These are phyloP conservation scores for Embidobia sp. DNA, from an alignment of 2,888 invertebrate species.

Conservation along the genomic window DNA sequence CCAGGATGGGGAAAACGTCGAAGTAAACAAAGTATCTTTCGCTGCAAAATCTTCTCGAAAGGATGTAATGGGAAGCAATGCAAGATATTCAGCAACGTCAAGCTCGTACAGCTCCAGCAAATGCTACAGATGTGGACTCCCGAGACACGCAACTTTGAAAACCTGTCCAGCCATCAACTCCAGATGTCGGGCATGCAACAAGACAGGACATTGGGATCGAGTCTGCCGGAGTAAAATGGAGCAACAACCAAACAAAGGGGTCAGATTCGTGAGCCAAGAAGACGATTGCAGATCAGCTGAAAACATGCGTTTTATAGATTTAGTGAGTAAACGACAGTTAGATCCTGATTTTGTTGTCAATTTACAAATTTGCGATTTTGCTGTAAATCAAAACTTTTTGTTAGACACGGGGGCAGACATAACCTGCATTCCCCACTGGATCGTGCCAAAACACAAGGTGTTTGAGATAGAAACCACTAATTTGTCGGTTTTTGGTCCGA, in stretches of 20 bases:
- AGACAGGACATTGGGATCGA: constrained; percentile 65
- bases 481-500: constrained; percentile 47
- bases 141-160: constrained; percentile 5
- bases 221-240: constrained; percentile 59
- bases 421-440: constrained; percentile 34
- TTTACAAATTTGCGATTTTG: neutral
- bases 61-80: too few relatives aligned
- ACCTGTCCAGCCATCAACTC: constrained; percentile 63
- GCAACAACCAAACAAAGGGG: constrained; percentile 18
- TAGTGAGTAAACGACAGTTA: constrained; percentile 6
- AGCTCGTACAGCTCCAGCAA: too few relatives aligned
- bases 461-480: constrained; percentile 36
- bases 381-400: constrained; percentile 29
- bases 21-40: neutral
- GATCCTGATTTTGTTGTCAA: constrained; percentile 4
- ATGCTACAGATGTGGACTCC: constrained; percentile 34
- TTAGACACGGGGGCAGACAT: constrained; percentile 58
- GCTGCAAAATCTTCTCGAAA: neutral
- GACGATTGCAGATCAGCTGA: constrained; percentile 1
- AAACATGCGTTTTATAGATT: constrained; percentile 23
- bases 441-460: constrained; percentile 19
- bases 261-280: neutral
- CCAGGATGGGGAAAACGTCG: neutral
- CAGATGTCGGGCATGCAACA: constrained; percentile 62
- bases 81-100: too few relatives aligned